Base-by-base conservation (phyloP, 1,140 invertebrate genomes). In the Sesamia nonagrioides region DNA sequence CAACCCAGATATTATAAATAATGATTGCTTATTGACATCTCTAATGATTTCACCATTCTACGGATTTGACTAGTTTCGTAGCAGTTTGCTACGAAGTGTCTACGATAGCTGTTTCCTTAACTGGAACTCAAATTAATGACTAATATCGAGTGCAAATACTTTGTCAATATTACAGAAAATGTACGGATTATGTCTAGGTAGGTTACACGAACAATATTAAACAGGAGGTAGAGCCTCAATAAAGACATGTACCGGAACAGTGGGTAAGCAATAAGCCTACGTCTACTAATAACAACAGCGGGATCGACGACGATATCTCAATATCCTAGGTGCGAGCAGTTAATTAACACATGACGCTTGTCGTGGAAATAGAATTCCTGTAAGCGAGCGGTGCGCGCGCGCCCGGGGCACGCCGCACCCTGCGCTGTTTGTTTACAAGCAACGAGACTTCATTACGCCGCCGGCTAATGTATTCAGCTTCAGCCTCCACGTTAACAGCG, bases 391-490 rank as follows among this genome's bases (percentile, higher is more conserved):
- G 88, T 86, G 88, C 89, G 89, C 88, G 85, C 88, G 91, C 92
- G 89, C 93, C 91, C 89, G 80, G 91, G 88, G 88, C 84, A 60
- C 81, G 68, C 77, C 83, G 78, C 78, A 76, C 85, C 75, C 83
- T 80, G 68, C 69, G 83, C 84, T 91, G 91, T 95, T 95, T 95
- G 91, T 94, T 94, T 95, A 95, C 93, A 95, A 94, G 87, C 92
- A 86, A 88, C 91, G 89, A 95, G 92, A 94, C 93, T 95, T 95
- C 93, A 95, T 95, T 95, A 95, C 93, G 91, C 92, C 91, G 88
- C 89, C 87, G 92, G 92, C 92, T 95, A 95, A 95, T 95, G 93
- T 95, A 95, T 95, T 94, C 93, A 92, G 92, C 92, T 95, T 94
- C 92, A 93, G 92, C 92, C 91, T 94, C 87, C 90, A 92, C 92